These are phyloP conservation scores for Nothobranchius kuhntae DNA, from an alignment of 2,113 vertebrate species.

Conservation along the genomic window DNA sequence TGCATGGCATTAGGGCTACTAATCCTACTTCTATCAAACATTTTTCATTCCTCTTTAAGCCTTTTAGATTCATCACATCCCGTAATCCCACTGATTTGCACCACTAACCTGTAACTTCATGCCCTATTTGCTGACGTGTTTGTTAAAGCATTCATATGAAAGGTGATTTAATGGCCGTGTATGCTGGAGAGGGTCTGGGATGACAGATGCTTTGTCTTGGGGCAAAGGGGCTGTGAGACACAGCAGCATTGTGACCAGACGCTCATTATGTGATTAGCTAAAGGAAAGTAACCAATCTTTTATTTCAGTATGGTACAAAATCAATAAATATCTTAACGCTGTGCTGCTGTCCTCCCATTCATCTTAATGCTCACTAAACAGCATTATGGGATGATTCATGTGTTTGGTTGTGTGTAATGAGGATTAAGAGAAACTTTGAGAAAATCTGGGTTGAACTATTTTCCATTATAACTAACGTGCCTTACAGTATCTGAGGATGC, in stretches of 20 bases:
- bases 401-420: conserved; percentile 35
- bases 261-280: conserved; percentile 28
- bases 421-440: conserved; percentile 29
- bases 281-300: conserved; percentile 40
- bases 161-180: background rate
- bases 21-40: background rate
- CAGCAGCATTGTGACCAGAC: conserved; percentile 10
- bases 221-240: conserved; percentile 1
- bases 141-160: conserved; percentile 18
- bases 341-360: conserved; percentile 35
- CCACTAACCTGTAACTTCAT: too few species aligned
- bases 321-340: conserved; percentile 40
- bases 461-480: conserved; percentile 20
- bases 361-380: conserved; percentile 37
- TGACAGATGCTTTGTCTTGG: conserved; percentile 22
- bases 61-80: too few species aligned
- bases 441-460: conserved; percentile 24
- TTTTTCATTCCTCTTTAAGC: background rate
- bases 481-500: background rate
- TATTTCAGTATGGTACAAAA: conserved; percentile 32
- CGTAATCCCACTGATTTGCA: too few species aligned
- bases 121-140: too few species aligned
- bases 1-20: background rate
- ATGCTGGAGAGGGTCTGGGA: conserved; percentile 19
- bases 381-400: conserved; percentile 47